Evolutionary conservation across 92 coral and sea anemone genomes (phyloP).

Genomic region (Blastomussa wellsi): DNA sequence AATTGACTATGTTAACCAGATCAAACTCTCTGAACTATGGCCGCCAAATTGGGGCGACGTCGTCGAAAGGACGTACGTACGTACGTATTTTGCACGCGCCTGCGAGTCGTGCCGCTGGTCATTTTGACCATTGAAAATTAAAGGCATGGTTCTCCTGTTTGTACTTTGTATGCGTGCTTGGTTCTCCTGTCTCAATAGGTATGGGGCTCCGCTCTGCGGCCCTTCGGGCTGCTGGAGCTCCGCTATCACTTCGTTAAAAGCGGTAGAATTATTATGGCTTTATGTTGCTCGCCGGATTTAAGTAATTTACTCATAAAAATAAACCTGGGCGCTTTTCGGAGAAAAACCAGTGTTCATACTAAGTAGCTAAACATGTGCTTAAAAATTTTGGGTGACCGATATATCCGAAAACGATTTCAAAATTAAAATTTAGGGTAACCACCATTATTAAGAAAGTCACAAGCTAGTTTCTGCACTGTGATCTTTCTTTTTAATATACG

Average conservation of each 20-base stretch:
- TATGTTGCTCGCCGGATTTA: neutral
- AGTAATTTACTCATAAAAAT: neutral
- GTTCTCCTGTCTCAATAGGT: no score
- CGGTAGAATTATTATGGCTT: neutral
- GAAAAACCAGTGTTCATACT: neutral
- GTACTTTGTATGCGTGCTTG: no score
- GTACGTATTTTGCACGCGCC: no score
- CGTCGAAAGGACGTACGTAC: no score
- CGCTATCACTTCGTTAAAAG: neutral
- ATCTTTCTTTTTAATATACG: neutral
- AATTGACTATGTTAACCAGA: no score
- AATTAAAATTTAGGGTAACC: neutral
- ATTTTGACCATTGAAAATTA: no score
- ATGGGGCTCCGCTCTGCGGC: no score
- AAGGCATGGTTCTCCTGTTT: no score
- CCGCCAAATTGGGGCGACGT: no score
- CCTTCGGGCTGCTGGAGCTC: no score
- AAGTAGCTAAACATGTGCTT: neutral
- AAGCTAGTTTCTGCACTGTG: neutral
- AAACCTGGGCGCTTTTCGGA: neutral
- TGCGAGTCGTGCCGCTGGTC: no score
- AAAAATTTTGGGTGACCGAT: neutral
- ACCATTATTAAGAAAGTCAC: neutral
- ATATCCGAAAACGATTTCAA: neutral
- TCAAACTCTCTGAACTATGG: no score